Percentiles rank a stretch among this genome's conserved stretches.
Conservation (phyloP, 2,797 vertebrate species). For the Notolabrus celidotus region DNA sequence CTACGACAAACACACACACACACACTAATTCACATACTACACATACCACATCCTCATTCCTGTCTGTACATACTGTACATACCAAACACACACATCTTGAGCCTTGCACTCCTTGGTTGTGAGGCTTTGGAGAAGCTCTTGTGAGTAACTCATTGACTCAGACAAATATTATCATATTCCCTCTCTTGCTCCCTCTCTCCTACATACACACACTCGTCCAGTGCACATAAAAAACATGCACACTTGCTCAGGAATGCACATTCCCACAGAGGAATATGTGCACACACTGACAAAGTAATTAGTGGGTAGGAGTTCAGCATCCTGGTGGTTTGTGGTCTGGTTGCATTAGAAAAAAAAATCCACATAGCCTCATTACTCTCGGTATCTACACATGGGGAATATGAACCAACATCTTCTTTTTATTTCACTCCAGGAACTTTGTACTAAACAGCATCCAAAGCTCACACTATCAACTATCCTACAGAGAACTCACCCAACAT, state of each 20-base stretch:
- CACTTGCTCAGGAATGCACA: constrained; percentile 38
- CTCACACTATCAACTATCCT: constrained; percentile 26
- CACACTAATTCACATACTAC: constrained; percentile 33
- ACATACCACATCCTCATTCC: constrained; percentile 40
- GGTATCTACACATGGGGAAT: constrained; percentile 55
- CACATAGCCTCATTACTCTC: constrained; percentile 72
- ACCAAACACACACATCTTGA: constrained; percentile 56
- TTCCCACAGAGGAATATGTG: constrained; percentile 35
- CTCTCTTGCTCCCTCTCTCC: constrained; percentile 40
- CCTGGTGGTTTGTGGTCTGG: constrained; percentile 68
- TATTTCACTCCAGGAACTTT: constrained; percentile 6
- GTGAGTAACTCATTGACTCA: constrained; percentile 70
- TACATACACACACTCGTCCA: constrained; percentile 29
- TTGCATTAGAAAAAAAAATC: constrained; percentile 48
- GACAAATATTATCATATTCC: constrained; percentile 63
- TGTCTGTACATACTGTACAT: constrained; percentile 70
- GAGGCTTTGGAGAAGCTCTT: constrained; percentile 54
- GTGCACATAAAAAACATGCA: constrained; percentile 29
- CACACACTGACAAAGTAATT: constrained; percentile 67
- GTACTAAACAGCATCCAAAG: constrained; percentile 27
- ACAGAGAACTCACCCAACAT: constrained; percentile 2
- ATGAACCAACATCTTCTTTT: constrained; percentile 33
- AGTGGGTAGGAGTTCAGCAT: constrained; percentile 63
- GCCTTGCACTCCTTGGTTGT: constrained; percentile 53
- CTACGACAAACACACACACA: constrained; percentile 46